These are phyloP conservation scores for Sialis lutaria DNA, from an alignment of 2,888 invertebrate genomes.

Conservation along the genomic window DNA sequence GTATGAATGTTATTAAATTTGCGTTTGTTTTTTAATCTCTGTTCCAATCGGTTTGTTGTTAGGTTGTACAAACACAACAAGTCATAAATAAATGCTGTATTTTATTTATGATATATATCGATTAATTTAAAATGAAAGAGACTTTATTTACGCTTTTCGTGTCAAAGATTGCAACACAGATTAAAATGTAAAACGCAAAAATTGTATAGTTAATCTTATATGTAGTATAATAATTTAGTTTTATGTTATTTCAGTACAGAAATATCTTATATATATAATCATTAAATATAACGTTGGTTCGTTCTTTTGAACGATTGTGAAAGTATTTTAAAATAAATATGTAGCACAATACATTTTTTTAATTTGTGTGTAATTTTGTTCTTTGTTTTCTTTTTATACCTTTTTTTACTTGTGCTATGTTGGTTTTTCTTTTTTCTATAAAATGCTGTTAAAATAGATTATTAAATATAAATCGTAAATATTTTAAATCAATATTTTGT, in stretches of 20 bases:
- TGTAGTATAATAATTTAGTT: conserved; percentile 19
- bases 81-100: too few species aligned
- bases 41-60: background rate
- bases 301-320: conserved; percentile 20
- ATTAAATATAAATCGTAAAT: too few species aligned
- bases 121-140: too few species aligned
- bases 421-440: too few species aligned
- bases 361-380: conserved; percentile 13
- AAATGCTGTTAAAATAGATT: too few species aligned
- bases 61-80: too few species aligned
- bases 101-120: too few species aligned
- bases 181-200: background rate
- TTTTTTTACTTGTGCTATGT: too few species aligned
- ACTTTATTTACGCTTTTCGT: too few species aligned
- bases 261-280: conserved; percentile 12
- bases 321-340: conserved; percentile 22
- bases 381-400: background rate
- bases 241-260: conserved; percentile 15
- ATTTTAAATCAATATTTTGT: too few species aligned
- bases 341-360: conserved; percentile 27
- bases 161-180: too few species aligned
- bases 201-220: conserved; percentile 23
- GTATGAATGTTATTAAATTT: background rate
- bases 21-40: background rate
- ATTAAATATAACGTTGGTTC: conserved; percentile 16